phyloP scores from a whole-genome alignment of 2,888 invertebrate genomes.

The Rapana venosa region DNA sequence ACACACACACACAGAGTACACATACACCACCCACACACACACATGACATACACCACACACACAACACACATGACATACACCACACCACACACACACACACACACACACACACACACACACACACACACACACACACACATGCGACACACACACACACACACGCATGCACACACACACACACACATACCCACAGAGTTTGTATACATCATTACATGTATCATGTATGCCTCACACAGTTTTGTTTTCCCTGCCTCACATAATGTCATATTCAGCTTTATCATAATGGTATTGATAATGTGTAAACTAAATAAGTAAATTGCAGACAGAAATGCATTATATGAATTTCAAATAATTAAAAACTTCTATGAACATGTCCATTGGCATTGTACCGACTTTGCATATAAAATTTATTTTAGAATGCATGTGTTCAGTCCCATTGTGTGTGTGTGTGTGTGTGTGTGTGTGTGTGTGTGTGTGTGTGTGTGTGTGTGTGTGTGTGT shows the following conservation, averaged over 20 bases:
- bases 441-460: constrained; percentile 3
- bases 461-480: constrained; percentile 18
- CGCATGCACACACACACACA: not conserved
- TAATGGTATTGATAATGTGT: too few relatives aligned
- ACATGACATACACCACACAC: too few relatives aligned
- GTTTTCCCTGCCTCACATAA: too few relatives aligned
- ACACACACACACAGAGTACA: not conserved
- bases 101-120: constrained; percentile 1
- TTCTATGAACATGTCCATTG: too few relatives aligned
- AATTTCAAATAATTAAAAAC: too few relatives aligned
- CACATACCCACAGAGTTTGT: not conserved
- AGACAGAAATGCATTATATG: too few relatives aligned
- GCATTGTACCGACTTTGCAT: too few relatives aligned
- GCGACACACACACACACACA: not conserved
- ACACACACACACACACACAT: not conserved
- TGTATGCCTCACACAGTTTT: too few relatives aligned
- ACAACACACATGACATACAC: not conserved
- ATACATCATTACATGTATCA: too few relatives aligned
- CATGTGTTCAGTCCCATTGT: not conserved
- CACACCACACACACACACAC: constrained; percentile 1
- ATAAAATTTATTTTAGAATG: too few relatives aligned
- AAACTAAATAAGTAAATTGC: too few relatives aligned
- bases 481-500: constrained; percentile 18
- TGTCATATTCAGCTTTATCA: too few relatives aligned
- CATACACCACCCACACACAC: constrained; percentile 8